phyloP scores from a whole-genome alignment of 2,113 vertebrate genomes.

The Pteruthius melanotis region DNA sequence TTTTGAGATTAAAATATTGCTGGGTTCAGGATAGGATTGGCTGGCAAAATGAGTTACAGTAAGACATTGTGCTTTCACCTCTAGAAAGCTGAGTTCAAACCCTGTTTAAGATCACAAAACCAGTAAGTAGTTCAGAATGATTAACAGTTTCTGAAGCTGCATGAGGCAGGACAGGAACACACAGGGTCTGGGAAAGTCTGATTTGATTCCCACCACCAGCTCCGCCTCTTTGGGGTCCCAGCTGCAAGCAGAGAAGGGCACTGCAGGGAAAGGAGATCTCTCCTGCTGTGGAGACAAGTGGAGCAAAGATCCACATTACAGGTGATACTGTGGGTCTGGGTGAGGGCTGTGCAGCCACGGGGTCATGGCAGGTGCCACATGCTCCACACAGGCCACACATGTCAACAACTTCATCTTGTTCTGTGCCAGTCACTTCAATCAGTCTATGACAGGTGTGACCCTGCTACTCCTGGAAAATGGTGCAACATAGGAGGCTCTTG shows the following conservation, averaged over 20 bases:
- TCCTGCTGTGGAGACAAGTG: background rate
- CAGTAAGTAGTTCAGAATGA: conserved; percentile 39
- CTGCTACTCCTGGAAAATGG: background rate
- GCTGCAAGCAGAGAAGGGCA: background rate
- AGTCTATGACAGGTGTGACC: background rate
- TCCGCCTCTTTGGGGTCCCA: fast-evolving
- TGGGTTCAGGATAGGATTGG: conserved; percentile 44
- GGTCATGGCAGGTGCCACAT: background rate
- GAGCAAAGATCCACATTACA: background rate
- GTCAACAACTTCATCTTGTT: background rate
- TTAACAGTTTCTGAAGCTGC: conserved; percentile 19
- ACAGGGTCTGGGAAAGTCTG: fast-evolving
- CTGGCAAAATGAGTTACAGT: conserved; percentile 55
- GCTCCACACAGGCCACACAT: fast-evolving
- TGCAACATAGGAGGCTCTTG: background rate
- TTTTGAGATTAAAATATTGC: conserved; percentile 69
- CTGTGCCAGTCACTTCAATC: background rate
- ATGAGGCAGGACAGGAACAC: background rate
- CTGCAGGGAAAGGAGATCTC: background rate
- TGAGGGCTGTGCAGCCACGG: background rate
- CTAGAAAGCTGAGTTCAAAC: conserved; percentile 51
- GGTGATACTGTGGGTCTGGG: background rate
- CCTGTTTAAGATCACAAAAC: conserved; percentile 52
- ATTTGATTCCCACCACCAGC: background rate
- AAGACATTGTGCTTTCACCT: conserved; percentile 61